phyloP scores from a whole-genome alignment of 2,888 invertebrate species.

The Himalopsyche anomala region DNA sequence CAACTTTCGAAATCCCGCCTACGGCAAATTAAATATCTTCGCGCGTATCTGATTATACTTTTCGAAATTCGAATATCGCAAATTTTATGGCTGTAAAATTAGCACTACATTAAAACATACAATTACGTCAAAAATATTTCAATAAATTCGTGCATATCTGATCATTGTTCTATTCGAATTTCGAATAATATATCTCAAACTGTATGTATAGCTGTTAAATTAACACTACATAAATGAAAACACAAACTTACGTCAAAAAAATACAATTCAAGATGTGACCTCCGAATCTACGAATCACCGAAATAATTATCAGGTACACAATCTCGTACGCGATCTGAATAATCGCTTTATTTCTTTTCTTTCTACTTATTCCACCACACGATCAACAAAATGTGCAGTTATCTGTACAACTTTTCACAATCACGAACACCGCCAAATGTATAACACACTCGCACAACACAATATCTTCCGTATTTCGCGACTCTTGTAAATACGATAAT shows the following conservation, averaged over 20 bases:
- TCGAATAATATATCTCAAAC: neutral
- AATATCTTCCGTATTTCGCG: slow-evolving; percentile 3
- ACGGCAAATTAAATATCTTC: slow-evolving; percentile 11
- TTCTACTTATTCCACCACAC: slow-evolving; percentile 8
- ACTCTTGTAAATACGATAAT: neutral
- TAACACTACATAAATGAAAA: neutral
- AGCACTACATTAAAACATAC: neutral
- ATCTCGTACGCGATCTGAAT: no score
- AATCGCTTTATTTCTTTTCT: no score
- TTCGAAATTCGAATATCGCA: neutral
- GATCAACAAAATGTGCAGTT: slow-evolving; percentile 34
- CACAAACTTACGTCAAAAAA: slow-evolving; percentile 11
- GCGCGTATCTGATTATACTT: neutral
- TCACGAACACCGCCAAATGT: slow-evolving; percentile 1
- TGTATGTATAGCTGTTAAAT: neutral
- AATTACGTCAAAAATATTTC: no score
- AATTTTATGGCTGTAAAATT: neutral
- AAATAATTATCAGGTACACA: neutral
- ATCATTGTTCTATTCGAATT: neutral
- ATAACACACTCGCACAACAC: slow-evolving; percentile 24
- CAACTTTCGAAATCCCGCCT: slow-evolving; percentile 17
- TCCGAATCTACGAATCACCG: neutral
- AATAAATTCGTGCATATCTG: neutral
- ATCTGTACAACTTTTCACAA: slow-evolving; percentile 30
- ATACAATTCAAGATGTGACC: neutral